Conservation (phyloP, 2,113 vertebrate genomes). For the Bambusicola thoracicus region DNA sequence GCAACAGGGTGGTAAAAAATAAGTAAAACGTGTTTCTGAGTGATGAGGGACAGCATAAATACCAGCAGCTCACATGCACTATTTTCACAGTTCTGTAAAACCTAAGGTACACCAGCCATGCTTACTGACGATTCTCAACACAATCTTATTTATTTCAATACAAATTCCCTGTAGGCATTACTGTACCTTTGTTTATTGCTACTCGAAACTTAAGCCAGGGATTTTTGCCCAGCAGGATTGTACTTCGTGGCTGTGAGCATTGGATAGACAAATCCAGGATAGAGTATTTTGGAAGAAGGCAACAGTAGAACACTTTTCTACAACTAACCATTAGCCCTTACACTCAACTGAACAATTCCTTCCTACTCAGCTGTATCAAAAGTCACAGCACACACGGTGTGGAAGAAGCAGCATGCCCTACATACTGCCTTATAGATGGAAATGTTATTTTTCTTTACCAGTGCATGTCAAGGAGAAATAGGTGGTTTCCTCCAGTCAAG, state of each 20-base stretch:
- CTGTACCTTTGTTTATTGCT: neutral
- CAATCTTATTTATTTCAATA: neutral
- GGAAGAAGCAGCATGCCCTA: neutral
- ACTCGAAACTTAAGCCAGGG: neutral
- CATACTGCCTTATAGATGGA: neutral
- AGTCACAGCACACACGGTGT: neutral
- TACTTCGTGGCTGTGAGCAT: neutral
- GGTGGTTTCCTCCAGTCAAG: slow-evolving; percentile 93
- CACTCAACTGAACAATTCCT: neutral
- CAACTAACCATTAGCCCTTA: neutral
- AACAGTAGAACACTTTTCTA: neutral
- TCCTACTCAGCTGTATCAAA: neutral
- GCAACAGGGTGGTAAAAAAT: neutral
- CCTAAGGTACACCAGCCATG: neutral
- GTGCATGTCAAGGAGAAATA: slow-evolving; percentile 98
- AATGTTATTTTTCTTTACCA: slow-evolving; percentile 82
- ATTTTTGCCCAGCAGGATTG: neutral
- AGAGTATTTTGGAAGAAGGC: neutral
- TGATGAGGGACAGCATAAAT: neutral
- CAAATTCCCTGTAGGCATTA: neutral
- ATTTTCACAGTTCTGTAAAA: neutral
- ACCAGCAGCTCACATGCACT: neutral
- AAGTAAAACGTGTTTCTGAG: accelerated
- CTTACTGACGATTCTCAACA: neutral
- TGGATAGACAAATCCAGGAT: neutral